phyloP scores from a whole-genome alignment of 2,888 invertebrate genomes.

The Andrena trimmerana region DNA sequence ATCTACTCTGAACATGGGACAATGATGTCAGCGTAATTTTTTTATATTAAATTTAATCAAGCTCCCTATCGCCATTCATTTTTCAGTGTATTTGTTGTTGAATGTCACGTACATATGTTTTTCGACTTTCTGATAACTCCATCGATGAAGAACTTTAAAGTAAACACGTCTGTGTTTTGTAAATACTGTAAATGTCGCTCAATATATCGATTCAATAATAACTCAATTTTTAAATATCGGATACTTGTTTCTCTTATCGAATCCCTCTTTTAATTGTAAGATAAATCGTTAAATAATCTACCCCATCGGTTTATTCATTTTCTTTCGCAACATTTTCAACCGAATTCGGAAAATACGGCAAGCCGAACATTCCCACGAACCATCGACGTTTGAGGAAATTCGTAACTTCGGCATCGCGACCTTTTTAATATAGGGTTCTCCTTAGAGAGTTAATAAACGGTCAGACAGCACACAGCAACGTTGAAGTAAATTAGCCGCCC shows the following conservation, averaged over 20 bases:
- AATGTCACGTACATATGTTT: neutral
- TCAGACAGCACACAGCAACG: constrained; percentile 21
- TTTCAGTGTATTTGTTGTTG: constrained; percentile 25
- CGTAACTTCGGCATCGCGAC: constrained; percentile 11
- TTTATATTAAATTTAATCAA: constrained; percentile 15
- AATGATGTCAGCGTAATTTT: constrained; percentile 5
- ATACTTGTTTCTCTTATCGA: too few species aligned
- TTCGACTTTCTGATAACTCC: constrained; percentile 15
- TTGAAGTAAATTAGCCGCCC: constrained; percentile 45
- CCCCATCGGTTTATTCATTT: neutral
- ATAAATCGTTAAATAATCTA: neutral
- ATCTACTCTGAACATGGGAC: neutral
- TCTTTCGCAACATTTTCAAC: neutral
- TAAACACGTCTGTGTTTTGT: constrained; percentile 9
- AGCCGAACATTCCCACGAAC: constrained; percentile 8
- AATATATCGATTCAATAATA: neutral
- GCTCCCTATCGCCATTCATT: neutral
- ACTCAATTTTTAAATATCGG: neutral
- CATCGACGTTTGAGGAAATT: constrained; percentile 20
- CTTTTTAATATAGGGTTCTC: constrained; percentile 39
- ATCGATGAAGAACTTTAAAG: neutral
- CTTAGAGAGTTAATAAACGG: constrained; percentile 51
- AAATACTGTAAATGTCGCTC: neutral
- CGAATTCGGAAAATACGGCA: neutral
- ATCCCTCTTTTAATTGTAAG: too few species aligned